These are phyloP conservation scores for Pristionchus arcanus DNA, from an alignment of 2,888 invertebrate species.

Conservation along the genomic window DNA sequence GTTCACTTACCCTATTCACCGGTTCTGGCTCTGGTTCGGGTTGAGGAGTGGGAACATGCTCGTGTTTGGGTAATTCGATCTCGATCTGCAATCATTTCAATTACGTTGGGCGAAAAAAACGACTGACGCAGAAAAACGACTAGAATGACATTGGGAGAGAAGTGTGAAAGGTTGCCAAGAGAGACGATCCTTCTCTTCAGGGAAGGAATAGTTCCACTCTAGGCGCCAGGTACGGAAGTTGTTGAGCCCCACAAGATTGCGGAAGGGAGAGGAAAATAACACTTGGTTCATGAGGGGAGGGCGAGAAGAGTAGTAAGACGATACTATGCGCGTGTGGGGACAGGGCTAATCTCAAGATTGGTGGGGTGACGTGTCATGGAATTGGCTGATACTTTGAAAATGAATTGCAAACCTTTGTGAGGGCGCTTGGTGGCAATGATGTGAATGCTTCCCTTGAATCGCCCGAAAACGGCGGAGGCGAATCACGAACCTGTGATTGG, in stretches of 20 bases:
- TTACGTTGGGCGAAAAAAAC: not conserved
- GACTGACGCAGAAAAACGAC: not conserved
- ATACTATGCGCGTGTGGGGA: not conserved
- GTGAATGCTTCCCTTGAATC: constrained; percentile 48
- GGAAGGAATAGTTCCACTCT: not conserved
- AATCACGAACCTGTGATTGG: constrained; percentile 50
- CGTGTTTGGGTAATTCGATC: constrained; percentile 28
- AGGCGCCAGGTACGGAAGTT: constrained; percentile 26
- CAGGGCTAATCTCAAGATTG: constrained; percentile 29
- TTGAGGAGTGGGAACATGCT: not conserved
- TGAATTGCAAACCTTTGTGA: not conserved
- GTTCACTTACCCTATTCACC: not conserved
- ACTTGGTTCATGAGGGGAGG: constrained; percentile 8
- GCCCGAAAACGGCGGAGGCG: constrained; percentile 47
- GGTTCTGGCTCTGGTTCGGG: not conserved
- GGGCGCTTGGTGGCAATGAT: constrained; percentile 24
- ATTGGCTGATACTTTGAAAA: not conserved
- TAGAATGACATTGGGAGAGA: constrained; percentile 14
- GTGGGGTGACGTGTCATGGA: not conserved
- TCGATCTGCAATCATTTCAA: constrained; percentile 43
- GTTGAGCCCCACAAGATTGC: not conserved
- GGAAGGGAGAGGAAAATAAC: constrained; percentile 11
- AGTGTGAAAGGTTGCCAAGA: constrained; percentile 44
- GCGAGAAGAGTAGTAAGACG: not conserved
- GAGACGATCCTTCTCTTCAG: not conserved